Evolutionary conservation across 2,888 invertebrate species (phyloP).

Genomic region (Falcaria lacertinaria): DNA sequence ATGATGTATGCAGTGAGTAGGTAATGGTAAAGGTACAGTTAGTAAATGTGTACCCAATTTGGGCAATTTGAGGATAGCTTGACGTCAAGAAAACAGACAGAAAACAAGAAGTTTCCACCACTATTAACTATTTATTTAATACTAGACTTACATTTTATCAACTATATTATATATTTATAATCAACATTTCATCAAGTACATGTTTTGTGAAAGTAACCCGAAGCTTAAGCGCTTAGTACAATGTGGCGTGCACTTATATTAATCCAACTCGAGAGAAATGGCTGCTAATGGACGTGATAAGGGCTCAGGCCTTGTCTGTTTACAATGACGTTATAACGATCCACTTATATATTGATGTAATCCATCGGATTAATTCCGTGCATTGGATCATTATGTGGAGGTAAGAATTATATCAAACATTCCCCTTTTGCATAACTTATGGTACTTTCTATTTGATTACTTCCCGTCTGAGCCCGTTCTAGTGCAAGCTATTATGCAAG

Average conservation of each 20-base stretch:
- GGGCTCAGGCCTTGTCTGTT: neutral
- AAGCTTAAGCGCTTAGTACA: neutral
- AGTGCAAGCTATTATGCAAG: conserved; percentile 22
- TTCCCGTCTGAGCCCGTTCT: conserved; percentile 25
- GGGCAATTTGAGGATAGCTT: too few relatives aligned
- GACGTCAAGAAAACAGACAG: too few relatives aligned
- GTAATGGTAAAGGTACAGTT: too few relatives aligned
- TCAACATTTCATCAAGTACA: neutral
- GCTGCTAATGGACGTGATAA: neutral
- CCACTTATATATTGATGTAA: neutral
- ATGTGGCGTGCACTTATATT: neutral
- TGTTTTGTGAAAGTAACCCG: neutral
- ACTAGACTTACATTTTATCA: too few relatives aligned
- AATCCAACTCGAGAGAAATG: neutral
- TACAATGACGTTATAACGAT: neutral
- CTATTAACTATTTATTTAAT: too few relatives aligned
- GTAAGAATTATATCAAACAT: conserved; percentile 8
- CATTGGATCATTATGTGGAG: neutral
- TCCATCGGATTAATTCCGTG: neutral
- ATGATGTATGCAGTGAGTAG: too few relatives aligned
- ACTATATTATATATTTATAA: too few relatives aligned
- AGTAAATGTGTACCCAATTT: too few relatives aligned
- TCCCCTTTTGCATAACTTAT: conserved; percentile 24
- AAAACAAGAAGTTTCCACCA: too few relatives aligned
- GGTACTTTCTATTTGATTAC: conserved; percentile 19